These are phyloP conservation scores for Metellina segmentata DNA, from an alignment of 2,888 invertebrate genomes.

Conservation along the genomic window DNA sequence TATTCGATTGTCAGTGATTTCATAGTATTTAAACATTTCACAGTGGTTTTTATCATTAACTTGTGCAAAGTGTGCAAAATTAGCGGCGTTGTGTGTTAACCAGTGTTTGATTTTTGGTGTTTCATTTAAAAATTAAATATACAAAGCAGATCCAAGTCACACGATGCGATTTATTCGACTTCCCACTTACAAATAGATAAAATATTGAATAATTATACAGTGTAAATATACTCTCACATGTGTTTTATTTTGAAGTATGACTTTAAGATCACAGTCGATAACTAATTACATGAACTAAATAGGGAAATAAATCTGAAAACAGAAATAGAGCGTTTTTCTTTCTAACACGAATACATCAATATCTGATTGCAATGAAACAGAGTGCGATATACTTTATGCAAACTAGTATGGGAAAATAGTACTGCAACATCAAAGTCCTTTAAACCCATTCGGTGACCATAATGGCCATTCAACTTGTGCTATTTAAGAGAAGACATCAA, in stretches of 20 bases:
- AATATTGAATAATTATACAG: conserved; percentile 76
- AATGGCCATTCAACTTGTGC: conserved; percentile 50
- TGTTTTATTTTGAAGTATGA: conserved; percentile 64
- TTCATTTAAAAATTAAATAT: background rate
- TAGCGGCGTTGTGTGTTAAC: too few species aligned
- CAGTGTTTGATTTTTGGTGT: too few species aligned
- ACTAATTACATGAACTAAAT: conserved; percentile 70
- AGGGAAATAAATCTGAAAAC: conserved; percentile 61
- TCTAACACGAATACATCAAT: conserved; percentile 62
- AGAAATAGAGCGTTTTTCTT: conserved; percentile 48
- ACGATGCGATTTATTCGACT: conserved; percentile 73
- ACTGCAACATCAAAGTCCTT: conserved; percentile 70
- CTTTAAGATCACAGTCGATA: conserved; percentile 73
- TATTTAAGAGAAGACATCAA: conserved; percentile 59
- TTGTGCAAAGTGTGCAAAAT: background rate
- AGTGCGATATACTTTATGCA: conserved; percentile 57
- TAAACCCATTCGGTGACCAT: conserved; percentile 76
- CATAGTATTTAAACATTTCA: too few species aligned
- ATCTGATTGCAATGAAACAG: conserved; percentile 55
- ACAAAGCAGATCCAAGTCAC: conserved; percentile 68
- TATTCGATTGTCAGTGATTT: too few species aligned
- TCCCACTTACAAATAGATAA: conserved; percentile 72
- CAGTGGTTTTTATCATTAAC: too few species aligned
- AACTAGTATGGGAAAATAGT: conserved; percentile 60
- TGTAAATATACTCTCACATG: conserved; percentile 76